A percentile compares a stretch with the other conserved stretches of the same genome.
Evolutionary conservation across 2,113 vertebrate species (phyloP).

Genomic region (Tychaedon coryphoeus): DNA sequence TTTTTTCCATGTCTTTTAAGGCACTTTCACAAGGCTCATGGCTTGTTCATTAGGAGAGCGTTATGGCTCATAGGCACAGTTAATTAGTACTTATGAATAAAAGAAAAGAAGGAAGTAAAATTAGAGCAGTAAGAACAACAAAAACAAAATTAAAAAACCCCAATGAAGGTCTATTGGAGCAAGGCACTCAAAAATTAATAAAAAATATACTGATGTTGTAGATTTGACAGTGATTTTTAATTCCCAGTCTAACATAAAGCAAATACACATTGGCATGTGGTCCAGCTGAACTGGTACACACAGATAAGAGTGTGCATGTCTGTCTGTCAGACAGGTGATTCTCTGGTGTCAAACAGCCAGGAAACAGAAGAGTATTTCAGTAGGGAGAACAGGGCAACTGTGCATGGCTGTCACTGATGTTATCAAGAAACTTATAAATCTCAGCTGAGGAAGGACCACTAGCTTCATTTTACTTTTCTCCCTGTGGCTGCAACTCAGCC

Average conservation of each 20-base stretch:
- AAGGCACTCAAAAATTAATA: neutral
- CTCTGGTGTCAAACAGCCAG: neutral
- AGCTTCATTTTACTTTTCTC: neutral
- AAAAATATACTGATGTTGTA: neutral
- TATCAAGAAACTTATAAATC: neutral
- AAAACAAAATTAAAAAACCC: neutral
- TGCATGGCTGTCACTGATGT: rapidly evolving
- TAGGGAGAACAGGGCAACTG: neutral
- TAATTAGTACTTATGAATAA: constrained; percentile 49
- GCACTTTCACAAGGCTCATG: neutral
- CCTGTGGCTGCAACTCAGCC: neutral
- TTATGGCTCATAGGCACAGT: neutral
- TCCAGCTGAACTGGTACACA: neutral
- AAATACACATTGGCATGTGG: neutral
- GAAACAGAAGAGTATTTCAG: neutral
- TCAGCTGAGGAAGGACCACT: neutral
- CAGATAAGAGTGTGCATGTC: rapidly evolving
- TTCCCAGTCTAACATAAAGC: neutral
- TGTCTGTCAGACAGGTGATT: neutral
- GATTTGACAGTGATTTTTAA: neutral
- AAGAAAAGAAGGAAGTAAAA: neutral
- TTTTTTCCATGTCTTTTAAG: neutral
- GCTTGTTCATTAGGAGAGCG: neutral
- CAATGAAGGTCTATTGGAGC: neutral
- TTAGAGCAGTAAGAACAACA: neutral